Evolutionary conservation across 2,113 vertebrate genomes (phyloP).

Genomic region (Riparia riparia): DNA sequence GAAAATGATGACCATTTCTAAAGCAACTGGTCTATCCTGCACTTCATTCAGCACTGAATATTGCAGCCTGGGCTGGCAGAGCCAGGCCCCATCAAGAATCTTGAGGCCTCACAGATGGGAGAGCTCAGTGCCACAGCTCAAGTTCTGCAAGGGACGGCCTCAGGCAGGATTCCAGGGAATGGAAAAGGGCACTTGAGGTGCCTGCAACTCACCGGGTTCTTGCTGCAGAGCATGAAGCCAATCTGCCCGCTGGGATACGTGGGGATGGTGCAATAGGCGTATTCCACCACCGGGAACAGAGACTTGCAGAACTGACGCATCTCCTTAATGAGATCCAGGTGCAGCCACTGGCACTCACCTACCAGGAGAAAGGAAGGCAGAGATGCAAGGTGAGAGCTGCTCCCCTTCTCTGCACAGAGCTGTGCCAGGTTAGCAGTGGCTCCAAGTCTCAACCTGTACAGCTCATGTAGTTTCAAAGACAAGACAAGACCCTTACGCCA

Average conservation of each 20-base stretch:
- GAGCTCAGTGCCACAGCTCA: neutral
- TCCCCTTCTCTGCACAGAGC: neutral
- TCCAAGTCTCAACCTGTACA: slow-evolving; percentile 40
- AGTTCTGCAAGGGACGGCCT: neutral
- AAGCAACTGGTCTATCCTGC: neutral
- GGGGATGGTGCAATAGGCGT: slow-evolving; percentile 95
- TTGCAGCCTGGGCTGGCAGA: neutral
- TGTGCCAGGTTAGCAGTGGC: neutral
- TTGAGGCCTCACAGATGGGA: neutral
- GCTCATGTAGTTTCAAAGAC: neutral
- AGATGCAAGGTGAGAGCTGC: neutral
- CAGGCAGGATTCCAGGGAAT: neutral
- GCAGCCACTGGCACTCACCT: slow-evolving; percentile 99
- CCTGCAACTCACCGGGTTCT: slow-evolving; percentile 85
- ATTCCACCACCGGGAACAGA: slow-evolving; percentile 93
- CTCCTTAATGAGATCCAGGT: slow-evolving; percentile 96
- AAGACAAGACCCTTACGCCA: neutral
- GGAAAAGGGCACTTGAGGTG: neutral
- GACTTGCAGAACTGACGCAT: slow-evolving; percentile 96
- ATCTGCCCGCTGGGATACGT: slow-evolving; percentile 98
- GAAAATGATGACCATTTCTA: neutral
- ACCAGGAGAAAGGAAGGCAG: neutral
- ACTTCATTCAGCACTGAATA: neutral
- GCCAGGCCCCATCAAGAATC: neutral
- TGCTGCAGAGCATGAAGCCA: slow-evolving; percentile 99